Base-by-base conservation (phyloP, 2,888 invertebrate species). In the Phasia obesa region DNA sequence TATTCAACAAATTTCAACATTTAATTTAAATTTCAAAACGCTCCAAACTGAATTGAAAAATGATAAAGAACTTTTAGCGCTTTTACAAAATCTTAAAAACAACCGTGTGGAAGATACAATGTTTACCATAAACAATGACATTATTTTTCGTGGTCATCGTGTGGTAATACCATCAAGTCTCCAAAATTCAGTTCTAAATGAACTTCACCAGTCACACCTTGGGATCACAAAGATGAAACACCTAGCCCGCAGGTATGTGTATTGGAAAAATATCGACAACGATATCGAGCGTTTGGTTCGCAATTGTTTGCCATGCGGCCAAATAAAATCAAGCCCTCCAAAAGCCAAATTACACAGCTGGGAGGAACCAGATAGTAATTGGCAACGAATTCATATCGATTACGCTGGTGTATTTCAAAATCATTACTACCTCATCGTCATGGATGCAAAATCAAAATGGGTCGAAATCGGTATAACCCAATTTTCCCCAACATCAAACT, bases 171-270 rank as follows among this genome's bases (percentile, higher is more conserved):
- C 85, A 15, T 25, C 17, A 4, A 53, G 15, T 4, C 23, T 86
- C 57, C 82, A 79, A 44, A 23, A 76, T 21, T n/a, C 81, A n/a
- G 77, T 87, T 23, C 62, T 87, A 49, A 44, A 73, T 25, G 81
- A 85, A 23, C 75, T 88, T n/a, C 87, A 88, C 64, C 76, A 69
- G 5, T 80, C 86, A 11, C 88, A 89, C 65, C 77, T 86, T 6
- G 88, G 88, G 6, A 85, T 87, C 6, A 42, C 86, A 17, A 86
- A 87, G 73, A 88, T 88, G 86, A 88, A 89, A 82, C 85, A 86
- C n/a, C 62, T 87, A 23, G 87, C 87, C 2, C 79, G 86, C 35
- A 78, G 85, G 19, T 85, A 87, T 81, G 86, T 88, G 42, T 89
- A 84, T 81, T 88, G 87, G 87, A 87, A 87, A 13, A 65, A 73